Evolutionary conservation across 2,113 vertebrate species (phyloP), one percentile per base, ranked within the genome.

Genomic region (Uria aalge): DNA sequence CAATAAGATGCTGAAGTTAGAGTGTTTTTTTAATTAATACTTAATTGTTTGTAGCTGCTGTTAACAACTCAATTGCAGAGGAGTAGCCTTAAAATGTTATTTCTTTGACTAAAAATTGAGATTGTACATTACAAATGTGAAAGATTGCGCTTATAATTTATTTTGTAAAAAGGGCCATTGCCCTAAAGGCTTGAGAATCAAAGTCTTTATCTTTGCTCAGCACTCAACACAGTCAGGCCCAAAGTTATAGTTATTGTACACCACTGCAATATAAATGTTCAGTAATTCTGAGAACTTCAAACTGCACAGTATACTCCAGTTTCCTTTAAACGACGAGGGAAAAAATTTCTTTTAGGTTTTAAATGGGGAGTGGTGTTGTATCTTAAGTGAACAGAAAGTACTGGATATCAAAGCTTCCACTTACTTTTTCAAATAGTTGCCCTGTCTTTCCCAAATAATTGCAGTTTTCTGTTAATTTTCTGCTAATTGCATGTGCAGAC

Each of bases 381-480:
- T 48, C 45, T 66, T 36, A 38, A 72, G 32, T 71, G 38, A 80
- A 76, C 38, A 84, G 63, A 53, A 87, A 66, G 41, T 56, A 38
- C 40, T 43, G n/a, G n/a, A 72, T 78, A 45, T 29, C 56, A 95
- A 91, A 88, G 20, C 43, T 72, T 76, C 45, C 34, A 5, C 41
- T 47, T 41, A 52, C 26, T 73, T 93, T 67, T 85, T 50, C 5
- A 71, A 91, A 62, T 91, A 88, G 76, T 62, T 93, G 77, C 77
- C 26, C 48, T 50, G 27, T 81, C 71, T 91, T 82, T 75, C 71
- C 66, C 57, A 91, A 91, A 85, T 88, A 90, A 76, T 92, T 57
- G 48, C 71, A 79, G 59, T 83, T 90, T 95, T 96, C 89, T 80
- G 20, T 84, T 84, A 24, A 55, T 86, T 92, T 96, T 89, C 76